Base-by-base conservation (phyloP, 2,888 invertebrate genomes). In the Tetropium fuscum region DNA sequence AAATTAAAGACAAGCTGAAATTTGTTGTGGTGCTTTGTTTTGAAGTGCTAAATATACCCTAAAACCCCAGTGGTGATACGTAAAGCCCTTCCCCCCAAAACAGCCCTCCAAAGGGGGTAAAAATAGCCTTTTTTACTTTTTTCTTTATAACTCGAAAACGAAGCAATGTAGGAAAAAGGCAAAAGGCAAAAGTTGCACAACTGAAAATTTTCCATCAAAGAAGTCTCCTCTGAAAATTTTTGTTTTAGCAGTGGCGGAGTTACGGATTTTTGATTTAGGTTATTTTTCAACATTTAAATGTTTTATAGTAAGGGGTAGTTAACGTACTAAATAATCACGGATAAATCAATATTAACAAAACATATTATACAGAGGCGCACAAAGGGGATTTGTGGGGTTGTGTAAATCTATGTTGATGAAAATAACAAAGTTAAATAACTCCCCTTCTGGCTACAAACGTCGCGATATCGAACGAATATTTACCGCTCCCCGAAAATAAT, bases 211-310 rank as follows among this genome's bases (percentile, higher is more conserved):
- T 27, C 27, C 7, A 27, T 27, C 27, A 27, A 27, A 7, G 27
- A 27, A 27, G 27, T 27, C 27, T 27, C 7, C 27, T 27, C 27
- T n/a, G 27, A 27, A 27, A 27, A 27, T 27, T 27, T 27, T 27
- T 27, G 27, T n/a, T 7, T 27, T 27, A 27, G 27, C 27, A 27
- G 27, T 27, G 27, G 27, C 27, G 27, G 7, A 27, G 27, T 27
- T 27, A 7, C n/a, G 27, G 27, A 3, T n/a, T n/a, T n/a, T n/a
- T n/a, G n/a, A n/a, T n/a, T 27, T 27, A 7, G 27, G 2, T 27
- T 27, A 2, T 40, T 15, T 38, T 51, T 51, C 22, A 18, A 27
- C 27, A 27, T 27, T 27, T 27, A n/a, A 27, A 27, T 27, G n/a
- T 27, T 27, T 27, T 27, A 27, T 27, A 27, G 27, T 27, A 27